Conservation (phyloP, 1,140 invertebrate genomes). For the Drosophila novamexicana region DNA sequence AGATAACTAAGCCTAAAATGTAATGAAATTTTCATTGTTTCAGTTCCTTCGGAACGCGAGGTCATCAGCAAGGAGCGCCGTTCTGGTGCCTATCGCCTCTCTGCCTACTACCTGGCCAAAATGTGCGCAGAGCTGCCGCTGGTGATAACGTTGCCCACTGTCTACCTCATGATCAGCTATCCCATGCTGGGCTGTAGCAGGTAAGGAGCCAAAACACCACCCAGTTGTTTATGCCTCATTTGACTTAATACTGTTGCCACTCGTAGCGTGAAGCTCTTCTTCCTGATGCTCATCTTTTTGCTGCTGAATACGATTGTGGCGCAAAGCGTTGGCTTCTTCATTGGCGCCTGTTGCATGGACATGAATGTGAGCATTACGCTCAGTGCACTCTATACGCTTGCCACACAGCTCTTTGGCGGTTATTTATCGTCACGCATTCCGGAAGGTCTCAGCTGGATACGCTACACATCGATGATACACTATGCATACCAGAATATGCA, state of each 20-base stretch:
- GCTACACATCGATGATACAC: slow-evolving; percentile 92
- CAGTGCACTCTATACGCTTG: slow-evolving; percentile 91
- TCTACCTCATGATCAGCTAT: slow-evolving; percentile 92
- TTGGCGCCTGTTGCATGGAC: slow-evolving; percentile 92
- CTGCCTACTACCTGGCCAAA: slow-evolving; percentile 94
- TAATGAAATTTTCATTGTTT: not conserved
- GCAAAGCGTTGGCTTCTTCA: slow-evolving; percentile 93
- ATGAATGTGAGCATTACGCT: slow-evolving; percentile 92
- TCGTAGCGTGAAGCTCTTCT: slow-evolving; percentile 87
- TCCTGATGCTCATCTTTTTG: slow-evolving; percentile 89
- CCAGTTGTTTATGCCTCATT: not conserved
- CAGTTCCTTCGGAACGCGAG: slow-evolving; percentile 92
- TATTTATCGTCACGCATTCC: slow-evolving; percentile 92
- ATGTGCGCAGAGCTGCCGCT: slow-evolving; percentile 93
- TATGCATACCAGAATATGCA: slow-evolving; percentile 95
- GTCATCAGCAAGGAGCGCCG: slow-evolving; percentile 93
- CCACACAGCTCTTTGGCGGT: slow-evolving; percentile 92
- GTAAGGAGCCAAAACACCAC: slow-evolving; percentile 30
- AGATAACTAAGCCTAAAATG: not conserved
- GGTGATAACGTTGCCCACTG: slow-evolving; percentile 90
- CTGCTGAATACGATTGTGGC: slow-evolving; percentile 92
- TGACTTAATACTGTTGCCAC: not conserved
- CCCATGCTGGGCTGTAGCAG: slow-evolving; percentile 88
- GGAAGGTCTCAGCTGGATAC: slow-evolving; percentile 91
- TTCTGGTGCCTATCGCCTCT: slow-evolving; percentile 92